These are phyloP conservation scores for Microctenopoma stevenorrisi DNA, from an alignment of 2,797 vertebrate species.

Conservation along the genomic window DNA sequence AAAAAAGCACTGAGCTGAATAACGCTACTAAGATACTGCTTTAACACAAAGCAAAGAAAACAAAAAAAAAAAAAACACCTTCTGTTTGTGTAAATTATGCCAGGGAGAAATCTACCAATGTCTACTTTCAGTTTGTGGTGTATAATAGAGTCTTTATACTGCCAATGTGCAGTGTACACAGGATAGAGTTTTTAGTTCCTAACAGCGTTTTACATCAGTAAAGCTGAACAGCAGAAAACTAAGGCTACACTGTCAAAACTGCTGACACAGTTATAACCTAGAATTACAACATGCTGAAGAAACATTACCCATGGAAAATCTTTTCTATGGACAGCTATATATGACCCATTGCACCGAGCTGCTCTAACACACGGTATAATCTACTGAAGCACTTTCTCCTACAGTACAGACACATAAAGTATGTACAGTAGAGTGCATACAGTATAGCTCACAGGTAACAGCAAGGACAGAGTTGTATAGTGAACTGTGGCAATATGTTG, in stretches of 20 bases:
- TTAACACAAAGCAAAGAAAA: too few species aligned
- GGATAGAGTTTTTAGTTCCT: background rate
- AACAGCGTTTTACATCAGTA: constrained; percentile 9
- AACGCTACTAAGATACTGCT: too few species aligned
- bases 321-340: constrained; percentile 14
- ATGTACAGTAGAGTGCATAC: background rate
- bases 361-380: constrained; percentile 6
- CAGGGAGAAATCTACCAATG: background rate
- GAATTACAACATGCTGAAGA: constrained; percentile 18
- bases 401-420: background rate
- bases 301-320: constrained; percentile 1
- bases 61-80: background rate
- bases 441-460: background rate
- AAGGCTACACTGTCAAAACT: constrained; percentile 7
- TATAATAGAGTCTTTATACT: constrained; percentile 27
- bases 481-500: background rate
- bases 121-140: constrained; percentile 13
- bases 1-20: too few species aligned
- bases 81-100: constrained; percentile 14
- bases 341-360: background rate
- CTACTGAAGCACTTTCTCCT: background rate
- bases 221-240: constrained; percentile 4
- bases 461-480: background rate
- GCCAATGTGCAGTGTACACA: constrained; percentile 36
- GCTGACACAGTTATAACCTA: constrained; percentile 18